A percentile compares a stretch with the other conserved stretches of the same genome.
Evolutionary conservation across 2,797 vertebrate species (phyloP).

Genomic region (Malacoraja senta): DNA sequence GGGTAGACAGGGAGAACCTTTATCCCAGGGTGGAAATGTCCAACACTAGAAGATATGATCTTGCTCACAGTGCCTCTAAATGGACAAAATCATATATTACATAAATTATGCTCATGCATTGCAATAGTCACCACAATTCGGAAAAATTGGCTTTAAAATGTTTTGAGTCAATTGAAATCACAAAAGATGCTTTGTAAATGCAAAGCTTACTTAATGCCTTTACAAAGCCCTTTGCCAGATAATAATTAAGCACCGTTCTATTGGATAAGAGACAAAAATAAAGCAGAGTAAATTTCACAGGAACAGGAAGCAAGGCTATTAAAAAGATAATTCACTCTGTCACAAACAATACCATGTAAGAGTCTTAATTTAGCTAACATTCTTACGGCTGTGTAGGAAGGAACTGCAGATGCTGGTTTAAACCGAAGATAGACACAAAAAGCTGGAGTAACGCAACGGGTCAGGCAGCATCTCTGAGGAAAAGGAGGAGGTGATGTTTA

Average conservation of each 20-base stretch:
- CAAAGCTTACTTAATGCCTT: not conserved
- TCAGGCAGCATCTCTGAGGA: too few relatives aligned
- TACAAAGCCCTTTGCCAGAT: not conserved
- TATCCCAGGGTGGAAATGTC: too few relatives aligned
- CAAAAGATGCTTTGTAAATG: not conserved
- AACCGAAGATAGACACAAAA: too few relatives aligned
- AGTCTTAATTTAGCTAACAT: not conserved
- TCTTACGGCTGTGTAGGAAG: not conserved
- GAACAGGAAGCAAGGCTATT: not conserved
- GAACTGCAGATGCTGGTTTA: too few relatives aligned
- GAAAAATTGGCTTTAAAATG: not conserved
- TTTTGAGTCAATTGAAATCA: not conserved
- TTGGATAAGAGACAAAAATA: not conserved
- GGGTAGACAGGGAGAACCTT: too few relatives aligned
- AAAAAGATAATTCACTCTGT: conserved; percentile 20
- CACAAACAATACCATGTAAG: not conserved
- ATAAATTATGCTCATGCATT: not conserved
- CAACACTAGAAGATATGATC: too few relatives aligned
- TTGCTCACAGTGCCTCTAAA: too few relatives aligned
- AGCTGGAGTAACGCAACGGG: too few relatives aligned
- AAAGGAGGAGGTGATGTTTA: too few relatives aligned
- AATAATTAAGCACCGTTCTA: not conserved
- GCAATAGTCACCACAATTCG: not conserved
- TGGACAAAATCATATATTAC: too few relatives aligned
- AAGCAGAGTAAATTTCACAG: not conserved